phyloP scores from a whole-genome alignment of 2,797 vertebrate genomes.

The Buceros bicornis region DNA sequence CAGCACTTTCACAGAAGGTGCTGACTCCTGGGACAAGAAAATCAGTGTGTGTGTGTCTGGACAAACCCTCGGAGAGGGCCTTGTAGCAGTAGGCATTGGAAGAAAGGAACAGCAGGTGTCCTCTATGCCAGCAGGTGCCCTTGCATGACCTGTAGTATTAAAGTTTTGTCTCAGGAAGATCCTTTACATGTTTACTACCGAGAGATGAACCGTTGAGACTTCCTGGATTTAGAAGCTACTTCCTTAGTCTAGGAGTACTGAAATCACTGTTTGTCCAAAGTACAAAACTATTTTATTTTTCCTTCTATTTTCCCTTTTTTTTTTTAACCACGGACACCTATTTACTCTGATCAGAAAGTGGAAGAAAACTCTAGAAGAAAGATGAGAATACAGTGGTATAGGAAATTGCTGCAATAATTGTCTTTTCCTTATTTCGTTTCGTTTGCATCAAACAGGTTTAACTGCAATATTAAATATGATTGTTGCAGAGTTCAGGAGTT shows the following conservation, averaged over 20 bases:
- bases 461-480: not conserved
- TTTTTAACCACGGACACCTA: not conserved
- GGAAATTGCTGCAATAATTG: not conserved
- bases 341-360: not conserved
- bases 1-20: not conserved
- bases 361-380: not conserved
- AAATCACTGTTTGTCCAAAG: not conserved
- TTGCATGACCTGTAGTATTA: not conserved
- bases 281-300: not conserved
- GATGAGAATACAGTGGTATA: not conserved
- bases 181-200: not conserved
- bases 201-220: not conserved
- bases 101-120: not conserved
- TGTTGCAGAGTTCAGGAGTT: not conserved
- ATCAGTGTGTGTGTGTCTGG: fast-evolving
- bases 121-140: fast-evolving
- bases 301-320: not conserved
- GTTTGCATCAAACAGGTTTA: not conserved
- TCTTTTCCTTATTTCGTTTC: not conserved
- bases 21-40: not conserved
- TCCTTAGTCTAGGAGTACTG: not conserved
- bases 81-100: fast-evolving
- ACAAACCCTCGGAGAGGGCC: not conserved
- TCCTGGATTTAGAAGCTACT: not conserved
- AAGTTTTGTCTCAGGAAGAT: not conserved